Conservation (phyloP, 2,113 vertebrate species). For the Cariama cristata region DNA sequence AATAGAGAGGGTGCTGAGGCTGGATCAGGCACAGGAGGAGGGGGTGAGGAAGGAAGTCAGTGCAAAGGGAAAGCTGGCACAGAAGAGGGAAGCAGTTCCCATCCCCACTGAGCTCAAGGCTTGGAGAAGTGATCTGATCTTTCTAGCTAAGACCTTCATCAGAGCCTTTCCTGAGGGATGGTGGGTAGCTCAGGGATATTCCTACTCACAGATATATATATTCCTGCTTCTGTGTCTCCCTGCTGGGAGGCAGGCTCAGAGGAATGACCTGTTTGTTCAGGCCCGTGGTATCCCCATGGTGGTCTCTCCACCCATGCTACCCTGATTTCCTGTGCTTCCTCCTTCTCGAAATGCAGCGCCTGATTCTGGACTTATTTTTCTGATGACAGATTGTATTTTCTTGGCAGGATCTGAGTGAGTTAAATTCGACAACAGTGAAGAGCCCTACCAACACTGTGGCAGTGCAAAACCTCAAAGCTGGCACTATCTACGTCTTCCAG, state of each 20-base stretch:
- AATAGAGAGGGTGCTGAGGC: not conserved
- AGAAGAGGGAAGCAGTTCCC: not conserved
- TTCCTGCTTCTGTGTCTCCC: not conserved
- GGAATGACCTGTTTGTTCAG: not conserved
- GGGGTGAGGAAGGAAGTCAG: not conserved
- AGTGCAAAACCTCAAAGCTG: slow-evolving; percentile 87
- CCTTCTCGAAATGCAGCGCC: fast-evolving
- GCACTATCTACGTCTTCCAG: slow-evolving; percentile 96
- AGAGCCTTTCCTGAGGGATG: not conserved
- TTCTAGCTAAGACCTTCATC: not conserved
- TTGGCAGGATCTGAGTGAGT: slow-evolving; percentile 86
- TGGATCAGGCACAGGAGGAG: not conserved
- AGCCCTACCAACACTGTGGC: slow-evolving; percentile 94
- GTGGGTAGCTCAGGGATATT: not conserved
- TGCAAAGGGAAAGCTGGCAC: not conserved
- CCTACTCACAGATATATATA: not conserved
- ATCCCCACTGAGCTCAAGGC: not conserved
- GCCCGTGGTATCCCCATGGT: not conserved
- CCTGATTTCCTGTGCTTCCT: not conserved
- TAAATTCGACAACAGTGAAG: slow-evolving; percentile 89
- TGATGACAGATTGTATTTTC: not conserved
- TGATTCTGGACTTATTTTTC: not conserved
- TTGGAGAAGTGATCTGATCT: not conserved
- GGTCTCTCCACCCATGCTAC: not conserved
- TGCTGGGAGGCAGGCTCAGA: not conserved